phyloP scores from a whole-genome alignment of 1,140 invertebrate genomes.

The Pararge aegeria region DNA sequence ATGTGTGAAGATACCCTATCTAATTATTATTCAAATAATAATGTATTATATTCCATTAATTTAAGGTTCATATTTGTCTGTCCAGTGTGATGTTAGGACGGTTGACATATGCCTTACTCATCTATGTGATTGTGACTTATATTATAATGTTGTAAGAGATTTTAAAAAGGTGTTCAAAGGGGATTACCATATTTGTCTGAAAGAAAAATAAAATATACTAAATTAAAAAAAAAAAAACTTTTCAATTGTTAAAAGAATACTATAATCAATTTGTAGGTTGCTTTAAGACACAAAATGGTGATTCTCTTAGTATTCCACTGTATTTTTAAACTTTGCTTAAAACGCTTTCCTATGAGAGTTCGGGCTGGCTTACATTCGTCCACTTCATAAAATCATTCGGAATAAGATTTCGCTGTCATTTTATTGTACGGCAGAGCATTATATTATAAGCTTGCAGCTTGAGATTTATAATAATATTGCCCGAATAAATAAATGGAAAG shows the following conservation, averaged over 20 bases:
- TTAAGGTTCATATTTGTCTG: slow-evolving; percentile 6
- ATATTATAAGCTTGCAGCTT: no score
- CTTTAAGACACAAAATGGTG: background rate
- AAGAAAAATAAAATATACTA: background rate
- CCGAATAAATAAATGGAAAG: no score
- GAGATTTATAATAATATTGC: no score
- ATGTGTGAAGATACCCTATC: background rate
- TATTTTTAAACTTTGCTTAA: slow-evolving; percentile 7
- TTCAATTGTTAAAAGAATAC: no score
- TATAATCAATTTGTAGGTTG: no score
- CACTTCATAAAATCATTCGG: slow-evolving; percentile 17
- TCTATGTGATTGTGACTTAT: slow-evolving; percentile 1
- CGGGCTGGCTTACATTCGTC: slow-evolving; percentile 17
- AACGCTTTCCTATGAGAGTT: background rate
- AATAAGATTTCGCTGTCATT: no score
- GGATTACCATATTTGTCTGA: background rate
- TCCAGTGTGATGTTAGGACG: background rate
- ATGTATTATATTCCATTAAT: background rate
- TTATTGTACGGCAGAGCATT: no score
- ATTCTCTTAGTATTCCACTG: background rate
- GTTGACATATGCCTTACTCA: slow-evolving; percentile 1
- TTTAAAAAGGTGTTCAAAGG: background rate
- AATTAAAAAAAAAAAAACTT: no score
- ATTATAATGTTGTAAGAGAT: background rate
- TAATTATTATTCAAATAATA: background rate